Evolutionary conservation across 64 coral and sea anemone species (phyloP).

Genomic region (Trachythela sp.): DNA sequence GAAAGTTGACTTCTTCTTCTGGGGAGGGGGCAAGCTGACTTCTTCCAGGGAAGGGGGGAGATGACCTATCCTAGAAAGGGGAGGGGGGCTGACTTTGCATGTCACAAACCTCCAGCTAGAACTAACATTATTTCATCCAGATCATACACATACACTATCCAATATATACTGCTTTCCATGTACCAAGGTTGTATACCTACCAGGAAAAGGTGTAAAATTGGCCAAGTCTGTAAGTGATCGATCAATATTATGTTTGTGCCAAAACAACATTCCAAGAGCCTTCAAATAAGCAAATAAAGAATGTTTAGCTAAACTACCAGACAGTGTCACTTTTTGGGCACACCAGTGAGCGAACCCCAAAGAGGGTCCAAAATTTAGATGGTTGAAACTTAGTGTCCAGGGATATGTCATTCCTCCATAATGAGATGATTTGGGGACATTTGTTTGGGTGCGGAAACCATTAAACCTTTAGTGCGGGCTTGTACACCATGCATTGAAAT

Average conservation of each 20-base stretch:
- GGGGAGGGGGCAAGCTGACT: too few relatives aligned
- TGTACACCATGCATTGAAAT: background rate
- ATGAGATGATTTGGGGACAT: background rate
- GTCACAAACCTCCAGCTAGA: background rate
- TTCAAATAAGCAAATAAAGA: too few relatives aligned
- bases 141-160: background rate
- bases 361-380: too few relatives aligned
- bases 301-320: too few relatives aligned
- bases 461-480: too few relatives aligned
- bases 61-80: too few relatives aligned
- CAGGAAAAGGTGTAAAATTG: constrained; percentile 97
- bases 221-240: constrained; percentile 87
- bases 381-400: too few relatives aligned
- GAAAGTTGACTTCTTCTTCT: too few relatives aligned
- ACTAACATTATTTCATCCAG: background rate
- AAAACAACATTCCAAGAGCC: constrained; percentile 97
- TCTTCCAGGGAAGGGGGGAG: too few relatives aligned
- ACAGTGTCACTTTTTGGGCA: background rate
- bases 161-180: background rate
- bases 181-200: constrained; percentile 31
- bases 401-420: too few relatives aligned
- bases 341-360: too few relatives aligned
- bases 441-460: background rate
- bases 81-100: too few relatives aligned
- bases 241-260: constrained; percentile 97